phyloP scores from a whole-genome alignment of 2,888 invertebrate species.

The Hypolimnas misippus region DNA sequence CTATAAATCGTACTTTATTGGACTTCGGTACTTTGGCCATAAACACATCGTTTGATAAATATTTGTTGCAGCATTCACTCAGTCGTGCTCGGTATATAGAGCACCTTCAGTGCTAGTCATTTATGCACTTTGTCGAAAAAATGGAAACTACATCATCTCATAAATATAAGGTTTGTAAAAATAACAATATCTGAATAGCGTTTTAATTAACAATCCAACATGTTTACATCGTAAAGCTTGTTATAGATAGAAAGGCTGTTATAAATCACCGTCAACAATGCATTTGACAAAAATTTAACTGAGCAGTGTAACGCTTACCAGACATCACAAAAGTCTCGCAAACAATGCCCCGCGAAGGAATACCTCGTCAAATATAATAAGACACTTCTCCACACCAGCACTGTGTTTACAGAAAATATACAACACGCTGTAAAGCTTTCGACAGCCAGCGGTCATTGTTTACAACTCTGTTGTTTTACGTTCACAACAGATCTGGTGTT shows the following conservation, averaged over 20 bases:
- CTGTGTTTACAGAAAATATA: conserved; percentile 66
- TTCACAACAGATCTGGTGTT: conserved; percentile 51
- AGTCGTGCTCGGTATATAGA: conserved; percentile 11
- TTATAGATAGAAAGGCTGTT: conserved; percentile 50
- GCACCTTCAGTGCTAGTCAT: conserved; percentile 15
- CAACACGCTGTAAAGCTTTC: conserved; percentile 62
- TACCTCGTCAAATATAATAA: conserved; percentile 58
- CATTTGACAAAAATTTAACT: conserved; percentile 63
- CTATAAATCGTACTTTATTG: conserved; percentile 70
- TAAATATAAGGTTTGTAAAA: conserved; percentile 17
- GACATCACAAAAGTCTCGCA: conserved; percentile 57
- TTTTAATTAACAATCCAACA: conserved; percentile 42
- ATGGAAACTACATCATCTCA: neutral
- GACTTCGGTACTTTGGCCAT: conserved; percentile 80
- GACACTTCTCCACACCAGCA: conserved; percentile 52
- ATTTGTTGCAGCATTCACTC: conserved; percentile 22
- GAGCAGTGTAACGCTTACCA: conserved; percentile 43
- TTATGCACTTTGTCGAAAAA: neutral
- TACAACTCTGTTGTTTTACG: conserved; percentile 58
- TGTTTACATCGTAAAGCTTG: conserved; percentile 46
- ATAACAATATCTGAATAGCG: conserved; percentile 18
- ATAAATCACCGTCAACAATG: conserved; percentile 74
- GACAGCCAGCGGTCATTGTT: conserved; percentile 61
- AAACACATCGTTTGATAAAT: conserved; percentile 47
- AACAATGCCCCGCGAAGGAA: conserved; percentile 60